Evolutionary conservation across 2,797 vertebrate genomes (phyloP).

Genomic region (Clarias platycephalus): DNA sequence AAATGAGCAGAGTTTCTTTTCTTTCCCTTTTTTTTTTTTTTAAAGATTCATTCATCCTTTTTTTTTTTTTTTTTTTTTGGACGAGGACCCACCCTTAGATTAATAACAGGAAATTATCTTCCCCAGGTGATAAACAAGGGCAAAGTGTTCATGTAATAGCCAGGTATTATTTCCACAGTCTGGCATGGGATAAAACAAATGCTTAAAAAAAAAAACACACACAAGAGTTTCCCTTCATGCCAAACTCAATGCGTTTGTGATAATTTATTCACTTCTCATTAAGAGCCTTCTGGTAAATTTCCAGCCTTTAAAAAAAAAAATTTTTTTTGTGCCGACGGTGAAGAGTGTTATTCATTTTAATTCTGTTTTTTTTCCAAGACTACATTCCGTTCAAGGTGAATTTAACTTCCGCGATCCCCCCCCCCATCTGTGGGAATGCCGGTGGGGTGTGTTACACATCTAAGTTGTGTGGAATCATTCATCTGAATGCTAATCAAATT

Average conservation of each 20-base stretch:
- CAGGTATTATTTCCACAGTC: slow-evolving; percentile 35
- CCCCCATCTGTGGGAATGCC: background rate
- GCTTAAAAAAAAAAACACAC: slow-evolving; percentile 36
- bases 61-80: background rate
- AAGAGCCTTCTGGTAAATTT: slow-evolving; percentile 6
- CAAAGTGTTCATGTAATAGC: slow-evolving; percentile 28
- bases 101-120: slow-evolving; percentile 31
- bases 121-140: slow-evolving; percentile 23
- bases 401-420: background rate
- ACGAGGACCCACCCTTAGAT: background rate
- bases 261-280: slow-evolving; percentile 41
- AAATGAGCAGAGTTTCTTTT: background rate
- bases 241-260: slow-evolving; percentile 6
- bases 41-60: background rate
- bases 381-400: slow-evolving; percentile 27
- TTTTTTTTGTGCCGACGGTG: background rate
- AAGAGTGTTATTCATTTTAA: background rate
- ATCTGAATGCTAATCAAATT: slow-evolving; percentile 42
- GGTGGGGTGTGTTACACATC: slow-evolving; percentile 16
- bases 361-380: background rate
- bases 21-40: background rate
- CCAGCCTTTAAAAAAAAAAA: no score
- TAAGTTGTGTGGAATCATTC: slow-evolving; percentile 25
- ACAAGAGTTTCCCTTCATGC: slow-evolving; percentile 3
- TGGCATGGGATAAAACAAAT: slow-evolving; percentile 33